Evolutionary conservation across 1,140 invertebrate genomes (phyloP).

Genomic region (Phortica variegata): DNA sequence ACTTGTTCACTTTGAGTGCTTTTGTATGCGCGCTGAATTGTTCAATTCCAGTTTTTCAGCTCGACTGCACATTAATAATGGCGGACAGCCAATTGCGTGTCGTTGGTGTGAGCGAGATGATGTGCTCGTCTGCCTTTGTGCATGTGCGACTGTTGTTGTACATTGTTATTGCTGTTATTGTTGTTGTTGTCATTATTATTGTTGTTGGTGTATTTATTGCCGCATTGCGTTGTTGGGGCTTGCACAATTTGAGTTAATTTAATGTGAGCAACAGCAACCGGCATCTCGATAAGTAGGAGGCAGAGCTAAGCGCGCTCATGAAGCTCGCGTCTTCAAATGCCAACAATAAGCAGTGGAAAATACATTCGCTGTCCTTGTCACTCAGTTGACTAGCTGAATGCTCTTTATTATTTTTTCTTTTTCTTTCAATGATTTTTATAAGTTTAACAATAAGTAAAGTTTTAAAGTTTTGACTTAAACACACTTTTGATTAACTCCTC

Average conservation of each 20-base stretch:
- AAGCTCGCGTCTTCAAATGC: too few relatives aligned
- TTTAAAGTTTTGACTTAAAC: not conserved
- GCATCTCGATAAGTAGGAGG: slow-evolving; percentile 25
- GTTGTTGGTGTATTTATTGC: not conserved
- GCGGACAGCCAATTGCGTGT: slow-evolving; percentile 34
- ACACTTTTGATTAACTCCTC: not conserved
- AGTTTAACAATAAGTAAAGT: not conserved
- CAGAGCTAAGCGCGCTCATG: slow-evolving; percentile 35
- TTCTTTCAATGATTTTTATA: not conserved
- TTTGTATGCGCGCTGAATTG: slow-evolving; percentile 21
- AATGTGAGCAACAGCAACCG: slow-evolving; percentile 12
- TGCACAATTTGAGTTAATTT: slow-evolving; percentile 44
- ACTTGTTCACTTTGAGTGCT: slow-evolving; percentile 36
- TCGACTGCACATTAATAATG: slow-evolving; percentile 45
- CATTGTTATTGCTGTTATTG: not conserved
- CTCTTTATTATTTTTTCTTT: not conserved
- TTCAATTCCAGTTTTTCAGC: slow-evolving; percentile 35
- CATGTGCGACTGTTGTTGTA: slow-evolving; percentile 8
- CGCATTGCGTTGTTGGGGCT: slow-evolving; percentile 12
- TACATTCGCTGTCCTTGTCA: slow-evolving; percentile 3
- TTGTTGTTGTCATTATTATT: not conserved
- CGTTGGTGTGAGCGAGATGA: slow-evolving; percentile 22
- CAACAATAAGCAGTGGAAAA: too few relatives aligned
- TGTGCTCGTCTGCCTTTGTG: slow-evolving; percentile 4
- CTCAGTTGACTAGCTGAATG: too few relatives aligned